phyloP scores from a whole-genome alignment of 2,888 invertebrate species.

The Cantharis flavilabris region DNA sequence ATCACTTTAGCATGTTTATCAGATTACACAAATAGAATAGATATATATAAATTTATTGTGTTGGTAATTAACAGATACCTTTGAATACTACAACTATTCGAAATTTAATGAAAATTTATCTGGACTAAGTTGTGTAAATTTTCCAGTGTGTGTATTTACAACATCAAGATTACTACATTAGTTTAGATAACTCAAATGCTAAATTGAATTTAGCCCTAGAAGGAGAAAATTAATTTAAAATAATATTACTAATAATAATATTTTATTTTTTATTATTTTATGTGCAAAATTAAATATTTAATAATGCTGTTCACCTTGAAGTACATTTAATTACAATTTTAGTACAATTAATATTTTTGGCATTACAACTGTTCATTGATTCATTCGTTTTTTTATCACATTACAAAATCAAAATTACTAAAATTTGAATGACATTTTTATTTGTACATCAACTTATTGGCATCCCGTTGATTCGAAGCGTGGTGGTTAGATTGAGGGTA shows the following conservation, averaged over 20 bases:
- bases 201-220: not conserved
- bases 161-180: not conserved
- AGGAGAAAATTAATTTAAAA: not conserved
- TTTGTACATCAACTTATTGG: constrained; percentile 6
- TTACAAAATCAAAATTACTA: not conserved
- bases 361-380: not conserved
- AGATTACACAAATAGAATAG: constrained; percentile 23
- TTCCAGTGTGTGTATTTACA: not conserved
- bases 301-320: not conserved
- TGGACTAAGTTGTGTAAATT: not conserved
- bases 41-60: constrained; percentile 25
- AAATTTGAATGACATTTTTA: not conserved
- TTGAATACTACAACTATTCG: constrained; percentile 7
- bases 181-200: not conserved
- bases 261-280: not conserved
- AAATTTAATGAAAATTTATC: not conserved
- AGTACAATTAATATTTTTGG: too few relatives aligned
- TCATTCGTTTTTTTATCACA: not conserved
- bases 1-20: constrained; percentile 24
- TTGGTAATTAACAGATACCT: constrained; percentile 28
- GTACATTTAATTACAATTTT: not conserved
- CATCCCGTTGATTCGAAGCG: constrained; percentile 9
- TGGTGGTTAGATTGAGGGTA: constrained; percentile 4
- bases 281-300: not conserved
- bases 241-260: not conserved